Evolutionary conservation across 2,797 vertebrate genomes (phyloP).

Genomic region (Balearica regulorum): DNA sequence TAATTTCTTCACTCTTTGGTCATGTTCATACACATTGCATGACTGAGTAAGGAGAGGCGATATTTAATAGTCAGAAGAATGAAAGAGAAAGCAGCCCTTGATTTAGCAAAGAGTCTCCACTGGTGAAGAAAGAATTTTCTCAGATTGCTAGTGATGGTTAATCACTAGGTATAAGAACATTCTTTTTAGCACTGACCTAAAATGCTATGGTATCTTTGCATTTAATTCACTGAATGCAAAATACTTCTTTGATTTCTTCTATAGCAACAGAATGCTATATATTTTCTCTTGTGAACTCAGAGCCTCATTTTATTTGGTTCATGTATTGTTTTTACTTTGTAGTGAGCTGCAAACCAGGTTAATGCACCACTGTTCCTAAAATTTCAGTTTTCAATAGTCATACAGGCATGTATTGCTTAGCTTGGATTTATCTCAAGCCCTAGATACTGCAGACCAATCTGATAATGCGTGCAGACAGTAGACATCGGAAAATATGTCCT

Average conservation of each 20-base stretch:
- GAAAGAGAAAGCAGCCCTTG: background rate
- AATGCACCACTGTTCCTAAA: background rate
- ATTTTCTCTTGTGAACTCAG: background rate
- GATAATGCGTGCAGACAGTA: constrained; percentile 56
- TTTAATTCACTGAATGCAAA: background rate
- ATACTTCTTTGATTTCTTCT: background rate
- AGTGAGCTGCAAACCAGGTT: background rate
- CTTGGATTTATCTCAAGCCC: constrained; percentile 51
- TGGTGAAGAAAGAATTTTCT: background rate
- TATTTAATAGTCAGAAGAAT: background rate
- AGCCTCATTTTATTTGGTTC: background rate
- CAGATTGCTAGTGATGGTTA: background rate
- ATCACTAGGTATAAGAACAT: background rate
- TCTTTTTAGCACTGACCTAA: background rate
- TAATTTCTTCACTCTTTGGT: background rate
- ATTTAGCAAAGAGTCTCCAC: background rate
- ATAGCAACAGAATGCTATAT: background rate
- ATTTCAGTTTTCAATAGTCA: constrained; percentile 23
- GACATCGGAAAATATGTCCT: constrained; percentile 67
- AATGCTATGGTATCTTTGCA: background rate
- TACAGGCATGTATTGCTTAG: constrained; percentile 20
- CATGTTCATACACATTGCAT: background rate
- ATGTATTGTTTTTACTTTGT: background rate
- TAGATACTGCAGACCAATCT: constrained; percentile 53
- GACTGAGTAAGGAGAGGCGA: background rate